phyloP scores from a whole-genome alignment of 2,797 vertebrate genomes.

The Onychomys leucogaster region DNA sequence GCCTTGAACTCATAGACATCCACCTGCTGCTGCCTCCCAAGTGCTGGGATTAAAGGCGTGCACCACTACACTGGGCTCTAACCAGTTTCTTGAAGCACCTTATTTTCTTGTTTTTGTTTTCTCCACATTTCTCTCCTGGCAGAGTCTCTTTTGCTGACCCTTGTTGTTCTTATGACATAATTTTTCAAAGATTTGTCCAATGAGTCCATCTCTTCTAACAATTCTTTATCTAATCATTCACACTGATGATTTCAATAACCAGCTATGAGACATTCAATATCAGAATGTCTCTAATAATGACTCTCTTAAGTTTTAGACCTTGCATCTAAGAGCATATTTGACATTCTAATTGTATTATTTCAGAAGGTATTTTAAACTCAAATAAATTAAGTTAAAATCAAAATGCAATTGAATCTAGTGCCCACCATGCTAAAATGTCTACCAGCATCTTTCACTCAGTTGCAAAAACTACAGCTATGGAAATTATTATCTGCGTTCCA shows the following conservation, averaged over 20 bases:
- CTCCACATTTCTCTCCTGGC: background rate
- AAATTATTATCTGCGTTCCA: background rate
- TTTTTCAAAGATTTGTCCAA: slow-evolving; percentile 7
- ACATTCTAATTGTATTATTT: background rate
- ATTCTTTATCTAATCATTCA: background rate
- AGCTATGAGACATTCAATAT: background rate
- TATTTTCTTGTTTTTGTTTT: slow-evolving; percentile 12
- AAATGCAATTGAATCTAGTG: slow-evolving; percentile 47
- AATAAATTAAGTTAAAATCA: slow-evolving; percentile 52
- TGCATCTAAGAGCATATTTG: slow-evolving; percentile 21
- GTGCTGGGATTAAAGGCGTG: background rate
- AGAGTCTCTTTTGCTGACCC: background rate
- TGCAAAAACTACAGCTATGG: background rate
- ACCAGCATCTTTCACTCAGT: background rate
- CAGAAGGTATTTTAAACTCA: slow-evolving; percentile 18
- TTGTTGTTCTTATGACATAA: background rate
- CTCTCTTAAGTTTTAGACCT: background rate
- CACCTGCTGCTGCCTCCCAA: background rate
- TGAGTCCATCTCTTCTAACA: background rate
- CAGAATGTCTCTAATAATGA: background rate
- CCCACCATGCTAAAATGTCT: background rate
- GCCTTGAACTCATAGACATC: background rate
- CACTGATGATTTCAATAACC: background rate
- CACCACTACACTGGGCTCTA: background rate
- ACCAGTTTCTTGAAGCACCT: background rate